phyloP scores from a whole-genome alignment of 2,888 invertebrate species.

The Muschampia plurimacula region DNA sequence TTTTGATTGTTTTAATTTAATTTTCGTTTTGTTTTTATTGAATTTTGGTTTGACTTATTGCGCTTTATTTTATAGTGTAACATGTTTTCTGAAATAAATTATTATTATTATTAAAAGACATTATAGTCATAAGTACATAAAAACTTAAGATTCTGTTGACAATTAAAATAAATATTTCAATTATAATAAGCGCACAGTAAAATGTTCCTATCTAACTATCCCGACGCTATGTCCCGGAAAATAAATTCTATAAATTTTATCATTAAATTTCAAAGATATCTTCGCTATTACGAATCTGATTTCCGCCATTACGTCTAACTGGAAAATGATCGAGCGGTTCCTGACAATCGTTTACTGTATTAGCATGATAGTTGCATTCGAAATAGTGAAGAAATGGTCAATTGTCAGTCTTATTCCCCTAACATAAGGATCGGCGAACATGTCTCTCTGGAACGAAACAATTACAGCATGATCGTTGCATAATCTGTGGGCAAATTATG shows the following conservation, averaged over 20 bases:
- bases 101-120: too few species aligned
- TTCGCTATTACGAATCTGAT: slow-evolving; percentile 40
- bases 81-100: too few species aligned
- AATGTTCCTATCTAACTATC: slow-evolving; percentile 7
- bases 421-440: not conserved
- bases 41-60: too few species aligned
- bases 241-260: slow-evolving; percentile 38
- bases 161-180: not conserved
- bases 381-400: not conserved
- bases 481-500: slow-evolving; percentile 37
- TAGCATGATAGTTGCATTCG: slow-evolving; percentile 27
- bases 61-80: too few species aligned
- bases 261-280: slow-evolving; percentile 40
- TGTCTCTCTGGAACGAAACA: slow-evolving; percentile 27
- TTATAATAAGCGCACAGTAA: slow-evolving; percentile 5
- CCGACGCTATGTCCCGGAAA: slow-evolving; percentile 22
- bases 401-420: slow-evolving; percentile 24
- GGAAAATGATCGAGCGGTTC: slow-evolving; percentile 40
- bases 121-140: too few species aligned
- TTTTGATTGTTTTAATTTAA: too few species aligned
- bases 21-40: too few species aligned
- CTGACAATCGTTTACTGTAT: slow-evolving; percentile 40
- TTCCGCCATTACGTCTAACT: slow-evolving; percentile 40
- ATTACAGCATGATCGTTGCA: slow-evolving; percentile 39
- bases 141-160: too few species aligned